These are phyloP conservation scores for Brenthis daphne DNA, from an alignment of 2,888 invertebrate genomes.

Conservation along the genomic window DNA sequence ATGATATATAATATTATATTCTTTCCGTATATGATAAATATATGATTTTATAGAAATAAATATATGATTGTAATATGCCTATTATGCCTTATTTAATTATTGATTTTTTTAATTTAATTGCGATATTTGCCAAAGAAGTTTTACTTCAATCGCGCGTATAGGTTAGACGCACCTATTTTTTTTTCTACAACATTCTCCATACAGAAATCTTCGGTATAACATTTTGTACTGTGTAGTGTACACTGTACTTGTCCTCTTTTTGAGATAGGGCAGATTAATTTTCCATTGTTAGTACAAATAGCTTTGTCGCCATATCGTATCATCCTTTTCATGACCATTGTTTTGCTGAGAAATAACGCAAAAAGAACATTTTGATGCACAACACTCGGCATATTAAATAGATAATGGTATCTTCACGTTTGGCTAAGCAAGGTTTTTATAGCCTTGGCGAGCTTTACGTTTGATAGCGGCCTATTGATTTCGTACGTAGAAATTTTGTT, in stretches of 20 bases:
- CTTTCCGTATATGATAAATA: too few species aligned
- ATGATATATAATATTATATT: too few species aligned
- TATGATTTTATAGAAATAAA: too few species aligned
- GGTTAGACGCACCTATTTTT: too few species aligned
- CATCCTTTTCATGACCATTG: slow-evolving; percentile 40
- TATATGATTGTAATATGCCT: too few species aligned
- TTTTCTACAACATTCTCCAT: not conserved
- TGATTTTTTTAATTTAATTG: too few species aligned
- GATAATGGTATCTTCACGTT: slow-evolving; percentile 50
- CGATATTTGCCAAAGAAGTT: too few species aligned
- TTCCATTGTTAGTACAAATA: slow-evolving; percentile 40
- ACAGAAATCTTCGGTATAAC: not conserved
- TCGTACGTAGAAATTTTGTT: not conserved
- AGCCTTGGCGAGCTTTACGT: slow-evolving; percentile 35
- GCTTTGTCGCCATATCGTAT: slow-evolving; percentile 40
- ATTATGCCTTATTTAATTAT: too few species aligned
- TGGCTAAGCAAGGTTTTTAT: slow-evolving; percentile 47
- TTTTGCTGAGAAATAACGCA: slow-evolving; percentile 37
- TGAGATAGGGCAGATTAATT: slow-evolving; percentile 40
- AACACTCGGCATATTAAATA: slow-evolving; percentile 44
- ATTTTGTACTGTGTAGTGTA: not conserved
- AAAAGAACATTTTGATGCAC: slow-evolving; percentile 36
- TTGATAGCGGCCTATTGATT: slow-evolving; percentile 37
- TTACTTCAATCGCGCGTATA: too few species aligned
- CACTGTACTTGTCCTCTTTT: slow-evolving; percentile 29